Percentiles rank a stretch among this genome's conserved stretches.
These are phyloP conservation scores for Sisor rabdophorus DNA, from an alignment of 2,113 vertebrate species.

Conservation along the genomic window DNA sequence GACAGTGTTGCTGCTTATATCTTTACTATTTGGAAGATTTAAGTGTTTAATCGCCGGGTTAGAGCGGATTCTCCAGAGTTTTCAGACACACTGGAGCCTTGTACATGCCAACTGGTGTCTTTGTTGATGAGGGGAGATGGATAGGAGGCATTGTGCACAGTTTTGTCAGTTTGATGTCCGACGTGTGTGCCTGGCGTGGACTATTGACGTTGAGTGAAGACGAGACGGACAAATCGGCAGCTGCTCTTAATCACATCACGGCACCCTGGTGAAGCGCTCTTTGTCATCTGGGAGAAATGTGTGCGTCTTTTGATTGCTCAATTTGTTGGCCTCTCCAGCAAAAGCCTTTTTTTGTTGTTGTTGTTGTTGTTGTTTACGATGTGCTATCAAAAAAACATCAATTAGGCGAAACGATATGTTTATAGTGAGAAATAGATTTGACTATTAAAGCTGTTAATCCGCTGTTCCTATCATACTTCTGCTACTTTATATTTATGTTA, in stretches of 20 bases:
- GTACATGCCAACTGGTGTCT: constrained; percentile 70
- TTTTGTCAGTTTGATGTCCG: constrained; percentile 33
- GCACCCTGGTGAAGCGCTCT: constrained; percentile 35
- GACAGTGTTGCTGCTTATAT: constrained; percentile 51
- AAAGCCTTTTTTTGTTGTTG: constrained; percentile 33
- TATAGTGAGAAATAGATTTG: neutral
- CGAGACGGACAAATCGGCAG: constrained; percentile 37
- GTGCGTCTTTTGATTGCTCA: constrained; percentile 39
- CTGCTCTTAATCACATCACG: constrained; percentile 46
- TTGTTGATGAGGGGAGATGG: constrained; percentile 79
- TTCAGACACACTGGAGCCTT: constrained; percentile 71
- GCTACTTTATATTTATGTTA: neutral
- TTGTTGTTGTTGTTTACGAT: neutral
- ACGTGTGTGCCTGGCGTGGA: constrained; percentile 34
- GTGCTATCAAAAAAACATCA: constrained; percentile 6
- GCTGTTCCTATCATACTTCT: no score
- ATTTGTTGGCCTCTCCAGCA: constrained; percentile 37
- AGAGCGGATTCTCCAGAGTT: constrained; percentile 84
- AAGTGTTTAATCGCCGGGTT: constrained; percentile 86
- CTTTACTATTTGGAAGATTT: constrained; percentile 67
- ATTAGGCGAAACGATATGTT: neutral
- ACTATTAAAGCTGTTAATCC: constrained; percentile 10
- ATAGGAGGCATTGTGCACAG: constrained; percentile 63
- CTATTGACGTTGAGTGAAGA: constrained; percentile 35
- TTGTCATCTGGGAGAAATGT: constrained; percentile 36